Evolutionary conservation across 2,888 invertebrate species (phyloP).

Genomic region (Priocnemis perturbator): DNA sequence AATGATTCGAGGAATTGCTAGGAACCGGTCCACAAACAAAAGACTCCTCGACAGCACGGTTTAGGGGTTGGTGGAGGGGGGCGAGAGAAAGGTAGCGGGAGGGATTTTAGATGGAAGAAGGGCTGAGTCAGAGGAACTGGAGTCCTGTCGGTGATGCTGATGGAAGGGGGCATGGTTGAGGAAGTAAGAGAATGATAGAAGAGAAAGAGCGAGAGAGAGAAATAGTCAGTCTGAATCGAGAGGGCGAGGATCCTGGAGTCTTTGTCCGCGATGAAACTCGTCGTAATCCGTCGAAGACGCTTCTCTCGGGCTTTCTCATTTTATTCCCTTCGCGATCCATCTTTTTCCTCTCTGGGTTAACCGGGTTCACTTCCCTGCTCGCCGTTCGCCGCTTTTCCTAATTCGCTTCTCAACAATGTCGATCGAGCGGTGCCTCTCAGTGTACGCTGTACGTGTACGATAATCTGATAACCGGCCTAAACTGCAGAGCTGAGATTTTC

Average conservation of each 20-base stretch:
- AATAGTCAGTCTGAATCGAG: background rate
- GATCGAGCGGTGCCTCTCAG: no score
- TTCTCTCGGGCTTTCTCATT: conserved; percentile 23
- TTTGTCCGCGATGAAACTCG: conserved; percentile 58
- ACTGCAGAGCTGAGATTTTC: no score
- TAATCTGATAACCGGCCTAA: no score
- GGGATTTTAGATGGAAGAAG: conserved; percentile 41
- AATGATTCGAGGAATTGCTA: conserved; percentile 69
- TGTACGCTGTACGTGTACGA: no score
- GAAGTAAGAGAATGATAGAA: background rate
- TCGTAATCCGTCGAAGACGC: conserved; percentile 43
- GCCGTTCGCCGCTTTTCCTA: background rate
- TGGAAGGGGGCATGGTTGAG: conserved; percentile 7
- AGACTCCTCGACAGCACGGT: conserved; percentile 52
- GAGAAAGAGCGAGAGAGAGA: conserved; percentile 2
- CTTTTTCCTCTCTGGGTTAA: conserved; percentile 37
- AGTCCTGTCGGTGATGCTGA: conserved; percentile 41
- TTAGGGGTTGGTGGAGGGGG: background rate
- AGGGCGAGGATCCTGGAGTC: conserved; percentile 29
- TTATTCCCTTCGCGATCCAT: conserved; percentile 21
- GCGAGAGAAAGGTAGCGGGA: background rate
- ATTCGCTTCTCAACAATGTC: background rate
- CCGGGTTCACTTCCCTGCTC: conserved; percentile 18
- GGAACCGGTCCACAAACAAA: conserved; percentile 70
- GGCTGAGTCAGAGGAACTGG: conserved; percentile 41